A percentile compares a stretch with the other conserved stretches of the same genome.
These are phyloP conservation scores for Plecturocebus donacophilus DNA, from an alignment of 2,113 vertebrate genomes.

Conservation along the genomic window DNA sequence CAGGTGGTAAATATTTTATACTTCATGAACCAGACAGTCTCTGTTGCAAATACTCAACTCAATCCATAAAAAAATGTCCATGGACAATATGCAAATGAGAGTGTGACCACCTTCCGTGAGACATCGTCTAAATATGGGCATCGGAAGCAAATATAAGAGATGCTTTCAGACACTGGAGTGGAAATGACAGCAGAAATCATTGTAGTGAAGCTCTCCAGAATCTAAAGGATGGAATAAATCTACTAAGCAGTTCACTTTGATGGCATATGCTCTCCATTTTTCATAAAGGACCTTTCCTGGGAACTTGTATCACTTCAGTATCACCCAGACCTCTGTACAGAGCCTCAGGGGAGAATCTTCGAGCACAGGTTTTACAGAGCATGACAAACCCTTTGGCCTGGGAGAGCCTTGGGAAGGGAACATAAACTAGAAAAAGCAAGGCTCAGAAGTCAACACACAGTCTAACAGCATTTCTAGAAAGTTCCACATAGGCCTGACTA, in stretches of 20 bases:
- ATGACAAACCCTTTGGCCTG: fast-evolving
- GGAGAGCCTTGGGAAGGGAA: neutral
- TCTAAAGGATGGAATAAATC: neutral
- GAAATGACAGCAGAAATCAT: neutral
- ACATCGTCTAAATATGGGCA: neutral
- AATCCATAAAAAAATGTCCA: fast-evolving
- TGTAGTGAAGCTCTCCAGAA: neutral
- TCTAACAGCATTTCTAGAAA: neutral
- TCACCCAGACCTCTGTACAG: too few species aligned
- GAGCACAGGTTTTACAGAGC: neutral
- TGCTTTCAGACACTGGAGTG: neutral
- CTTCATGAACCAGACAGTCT: neutral
- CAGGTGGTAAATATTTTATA: neutral
- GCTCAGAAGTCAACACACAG: neutral
- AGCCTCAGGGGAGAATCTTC: neutral
- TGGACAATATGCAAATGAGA: neutral
- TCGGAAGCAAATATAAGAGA: neutral
- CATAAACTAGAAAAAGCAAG: neutral
- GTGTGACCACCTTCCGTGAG: neutral
- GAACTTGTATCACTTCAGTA: neutral
- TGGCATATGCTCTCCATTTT: neutral
- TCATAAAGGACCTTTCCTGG: neutral
- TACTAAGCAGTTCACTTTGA: neutral
- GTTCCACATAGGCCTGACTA: neutral
- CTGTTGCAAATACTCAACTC: neutral